Conservation (phyloP, 2,113 vertebrate genomes). For the Calidris pygmaea region DNA sequence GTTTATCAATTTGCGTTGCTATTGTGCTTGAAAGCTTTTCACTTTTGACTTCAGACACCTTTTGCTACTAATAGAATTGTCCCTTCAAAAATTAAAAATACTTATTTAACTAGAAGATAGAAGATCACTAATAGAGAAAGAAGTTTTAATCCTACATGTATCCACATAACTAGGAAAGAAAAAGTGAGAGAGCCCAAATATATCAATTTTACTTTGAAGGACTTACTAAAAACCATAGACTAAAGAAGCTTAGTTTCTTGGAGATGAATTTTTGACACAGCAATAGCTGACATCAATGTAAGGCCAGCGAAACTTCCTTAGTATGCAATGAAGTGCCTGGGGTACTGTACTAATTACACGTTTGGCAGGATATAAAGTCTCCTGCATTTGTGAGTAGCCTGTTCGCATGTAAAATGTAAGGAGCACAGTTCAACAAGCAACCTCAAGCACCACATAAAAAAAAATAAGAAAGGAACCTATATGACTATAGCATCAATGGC, state of each 20-base stretch:
- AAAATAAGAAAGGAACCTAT: background rate
- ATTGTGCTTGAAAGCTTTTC: background rate
- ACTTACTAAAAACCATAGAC: slow-evolving; percentile 35
- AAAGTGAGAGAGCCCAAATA: slow-evolving; percentile 35
- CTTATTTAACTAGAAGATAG: background rate
- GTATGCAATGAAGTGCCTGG: background rate
- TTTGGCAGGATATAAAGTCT: background rate
- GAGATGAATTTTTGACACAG: slow-evolving; percentile 9
- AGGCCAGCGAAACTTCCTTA: background rate
- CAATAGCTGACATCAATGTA: background rate
- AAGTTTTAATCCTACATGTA: slow-evolving; percentile 16
- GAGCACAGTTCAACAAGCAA: background rate
- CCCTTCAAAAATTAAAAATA: background rate
- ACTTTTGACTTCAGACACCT: background rate
- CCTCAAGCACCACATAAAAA: background rate
- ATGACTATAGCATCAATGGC: background rate
- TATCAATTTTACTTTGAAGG: slow-evolving; percentile 69
- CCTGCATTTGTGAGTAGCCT: background rate
- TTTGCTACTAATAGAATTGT: background rate
- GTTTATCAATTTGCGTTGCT: background rate
- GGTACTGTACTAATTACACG: background rate
- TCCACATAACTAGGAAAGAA: background rate
- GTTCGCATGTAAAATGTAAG: background rate
- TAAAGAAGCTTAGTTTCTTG: slow-evolving; percentile 64
- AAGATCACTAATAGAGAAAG: background rate